Base-by-base conservation (phyloP, 2,797 vertebrate species). In the Parotocinclus haroldoi region DNA sequence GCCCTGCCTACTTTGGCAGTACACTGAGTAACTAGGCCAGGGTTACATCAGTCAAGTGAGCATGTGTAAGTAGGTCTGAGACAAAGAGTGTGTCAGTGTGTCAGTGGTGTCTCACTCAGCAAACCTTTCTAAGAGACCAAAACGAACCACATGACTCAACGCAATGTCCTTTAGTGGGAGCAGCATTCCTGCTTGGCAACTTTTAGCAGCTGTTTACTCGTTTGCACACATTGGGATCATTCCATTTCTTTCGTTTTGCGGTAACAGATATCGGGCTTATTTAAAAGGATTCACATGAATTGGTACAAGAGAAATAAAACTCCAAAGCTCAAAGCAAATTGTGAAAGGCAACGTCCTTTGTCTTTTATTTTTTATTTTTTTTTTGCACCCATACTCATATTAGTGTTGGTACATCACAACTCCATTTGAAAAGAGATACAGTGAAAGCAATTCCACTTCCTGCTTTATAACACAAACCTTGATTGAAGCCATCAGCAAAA, bases 401-500 rank as follows among this genome's bases (percentile, higher is more conserved):
- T 86, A 85, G 86, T 87, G 86, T 89, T 82, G 81, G 86, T 84
- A 87, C 85, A 85, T 71, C 66, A 68, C 53, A 54, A 57, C 68
- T 73, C 56, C 53, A 68, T 75, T 75, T 75, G 16, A 73, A 58
- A 73, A 68, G 69, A 78, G 84, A 81, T 76, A 56, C 48, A 81
- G 72, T 73, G 72, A 72, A 77, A 73, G 77, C 81, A 76, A 73
- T 79, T 79, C 74, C 79, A 77, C 82, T 69, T 73, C 78, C 79
- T 60, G 50, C 57, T 73, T 60, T 59, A 59, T 65, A 80, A 79
- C 72, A 65, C 66, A 73, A 68, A 40, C 66, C 86, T 85, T 85
- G 83, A 77, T 79, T 84, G 78, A 87, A 89, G 83, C 82, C 85
- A 81, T 87, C 83, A 83, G 84, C 79, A 87, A 88, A 89, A 61